Evolutionary conservation across 2,797 vertebrate species (phyloP).

Genomic region (Tenualosa ilisha): DNA sequence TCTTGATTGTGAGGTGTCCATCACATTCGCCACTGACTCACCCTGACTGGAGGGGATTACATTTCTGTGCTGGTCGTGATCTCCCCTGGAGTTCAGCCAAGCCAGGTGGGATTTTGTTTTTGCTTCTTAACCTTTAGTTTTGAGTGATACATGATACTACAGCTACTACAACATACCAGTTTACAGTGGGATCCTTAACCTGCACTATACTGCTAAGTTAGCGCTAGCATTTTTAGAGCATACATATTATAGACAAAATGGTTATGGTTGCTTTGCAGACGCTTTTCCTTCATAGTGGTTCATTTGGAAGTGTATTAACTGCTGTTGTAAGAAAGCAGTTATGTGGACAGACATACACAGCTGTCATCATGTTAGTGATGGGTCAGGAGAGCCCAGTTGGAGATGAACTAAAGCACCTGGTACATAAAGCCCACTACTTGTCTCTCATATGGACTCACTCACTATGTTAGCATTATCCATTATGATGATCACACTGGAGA

Average conservation of each 20-base stretch:
- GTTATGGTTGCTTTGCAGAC: no score
- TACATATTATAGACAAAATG: not conserved
- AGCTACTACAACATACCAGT: no score
- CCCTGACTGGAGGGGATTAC: not conserved
- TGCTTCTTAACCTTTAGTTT: not conserved
- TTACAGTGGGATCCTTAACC: no score
- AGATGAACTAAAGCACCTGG: not conserved
- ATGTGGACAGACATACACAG: not conserved
- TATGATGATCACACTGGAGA: conserved; percentile 40
- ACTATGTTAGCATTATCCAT: conserved; percentile 39
- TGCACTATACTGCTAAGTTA: no score
- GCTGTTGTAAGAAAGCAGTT: not conserved
- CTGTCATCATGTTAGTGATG: not conserved
- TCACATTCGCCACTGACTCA: not conserved
- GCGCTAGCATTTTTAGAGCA: not conserved
- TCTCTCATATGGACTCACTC: conserved; percentile 25
- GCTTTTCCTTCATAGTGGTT: no score
- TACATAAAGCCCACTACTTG: conserved; percentile 27
- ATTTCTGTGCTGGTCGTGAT: not conserved
- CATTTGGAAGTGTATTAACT: not conserved
- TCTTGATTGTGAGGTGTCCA: not conserved
- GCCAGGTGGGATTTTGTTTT: not conserved
- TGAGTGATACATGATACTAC: not conserved
- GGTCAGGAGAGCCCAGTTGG: not conserved
- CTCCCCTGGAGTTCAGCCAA: not conserved